Conservation (phyloP, 2,888 invertebrate species). For the Anaspis maculata region DNA sequence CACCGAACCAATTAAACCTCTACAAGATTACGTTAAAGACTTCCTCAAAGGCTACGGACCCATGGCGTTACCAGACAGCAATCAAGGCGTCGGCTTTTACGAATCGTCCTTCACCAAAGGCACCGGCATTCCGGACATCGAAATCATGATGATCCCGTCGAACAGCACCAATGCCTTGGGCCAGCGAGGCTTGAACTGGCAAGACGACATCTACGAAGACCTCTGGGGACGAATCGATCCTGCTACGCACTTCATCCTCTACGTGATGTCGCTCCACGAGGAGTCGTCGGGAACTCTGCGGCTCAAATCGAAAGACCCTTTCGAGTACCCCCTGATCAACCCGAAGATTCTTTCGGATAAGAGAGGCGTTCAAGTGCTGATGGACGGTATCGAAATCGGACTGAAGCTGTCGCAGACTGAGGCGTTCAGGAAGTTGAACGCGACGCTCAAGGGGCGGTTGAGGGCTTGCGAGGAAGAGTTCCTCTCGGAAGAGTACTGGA, state of each 20-base stretch:
- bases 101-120: too few relatives aligned
- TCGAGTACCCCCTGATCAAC: conserved; percentile 25
- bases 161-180: not conserved
- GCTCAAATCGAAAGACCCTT: conserved; percentile 22
- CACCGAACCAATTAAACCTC: not conserved
- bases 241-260: not conserved
- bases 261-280: conserved; percentile 17
- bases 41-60: not conserved
- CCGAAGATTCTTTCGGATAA: conserved; percentile 19
- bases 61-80: conserved; percentile 5
- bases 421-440: conserved; percentile 51
- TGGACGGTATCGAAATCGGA: conserved; percentile 47
- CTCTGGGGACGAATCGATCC: not conserved
- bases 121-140: not conserved
- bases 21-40: not conserved
- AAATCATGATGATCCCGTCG: not conserved
- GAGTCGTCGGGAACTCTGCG: conserved; percentile 23
- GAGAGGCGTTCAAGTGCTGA: conserved; percentile 55
- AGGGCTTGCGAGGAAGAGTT: conserved; percentile 41
- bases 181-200: not conserved
- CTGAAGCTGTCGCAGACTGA: conserved; percentile 38
- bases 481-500: conserved; percentile 42
- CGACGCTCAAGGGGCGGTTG: conserved; percentile 40
- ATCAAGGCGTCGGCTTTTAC: conserved; percentile 18
- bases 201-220: not conserved